Evolutionary conservation across 1,140 invertebrate species (phyloP).

Genomic region (Marisa cornuarietis): DNA sequence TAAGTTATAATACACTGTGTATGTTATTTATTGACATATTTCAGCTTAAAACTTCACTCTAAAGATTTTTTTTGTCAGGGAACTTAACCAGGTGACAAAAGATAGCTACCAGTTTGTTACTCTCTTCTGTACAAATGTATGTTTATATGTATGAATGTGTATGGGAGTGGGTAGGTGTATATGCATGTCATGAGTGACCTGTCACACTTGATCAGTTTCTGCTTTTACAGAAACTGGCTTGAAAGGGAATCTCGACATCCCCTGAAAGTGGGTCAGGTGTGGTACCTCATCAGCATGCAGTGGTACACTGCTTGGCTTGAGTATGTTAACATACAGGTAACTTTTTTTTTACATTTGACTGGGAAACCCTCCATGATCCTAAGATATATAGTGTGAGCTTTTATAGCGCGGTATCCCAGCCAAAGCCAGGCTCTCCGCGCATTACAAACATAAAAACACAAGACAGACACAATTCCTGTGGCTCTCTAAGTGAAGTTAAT

Average conservation of each 20-base stretch:
- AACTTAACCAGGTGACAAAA: not conserved
- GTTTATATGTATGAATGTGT: too few species aligned
- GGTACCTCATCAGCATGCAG: constrained; percentile 83
- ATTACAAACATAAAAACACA: too few species aligned
- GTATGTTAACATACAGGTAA: constrained; percentile 70
- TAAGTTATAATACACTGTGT: constrained; percentile 41
- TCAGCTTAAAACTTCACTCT: too few species aligned
- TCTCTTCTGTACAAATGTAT: not conserved
- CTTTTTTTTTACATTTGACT: not conserved
- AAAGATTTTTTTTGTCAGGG: too few species aligned
- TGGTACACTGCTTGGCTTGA: constrained; percentile 86
- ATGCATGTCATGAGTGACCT: too few species aligned
- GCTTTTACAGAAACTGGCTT: constrained; percentile 74
- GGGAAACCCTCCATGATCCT: not conserved
- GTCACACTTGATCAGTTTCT: too few species aligned
- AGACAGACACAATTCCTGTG: too few species aligned
- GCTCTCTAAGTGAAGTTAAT: too few species aligned
- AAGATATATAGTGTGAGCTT: not conserved
- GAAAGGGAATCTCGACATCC: constrained; percentile 78
- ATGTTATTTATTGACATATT: too few species aligned
- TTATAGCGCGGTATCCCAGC: too few species aligned
- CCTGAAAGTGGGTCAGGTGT: constrained; percentile 81
- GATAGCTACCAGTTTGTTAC: not conserved
- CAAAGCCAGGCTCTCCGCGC: too few species aligned
- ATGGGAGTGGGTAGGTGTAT: too few species aligned